A percentile compares a stretch with the other conserved stretches of the same genome.
Evolutionary conservation across 2,797 vertebrate genomes (phyloP).

Genomic region (Diplodus puntazzo): DNA sequence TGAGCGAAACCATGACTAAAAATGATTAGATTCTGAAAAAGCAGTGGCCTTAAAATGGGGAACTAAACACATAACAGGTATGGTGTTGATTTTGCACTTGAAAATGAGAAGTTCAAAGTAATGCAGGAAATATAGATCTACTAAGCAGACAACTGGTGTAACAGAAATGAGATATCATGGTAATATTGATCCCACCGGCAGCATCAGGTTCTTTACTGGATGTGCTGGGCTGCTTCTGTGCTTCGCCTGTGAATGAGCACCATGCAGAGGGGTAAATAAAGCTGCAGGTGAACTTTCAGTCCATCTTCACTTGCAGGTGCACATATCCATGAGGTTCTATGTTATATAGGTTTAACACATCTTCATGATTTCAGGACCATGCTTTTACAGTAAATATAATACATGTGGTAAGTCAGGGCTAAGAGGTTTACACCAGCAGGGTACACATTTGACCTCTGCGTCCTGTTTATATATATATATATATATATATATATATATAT

Average conservation of each 20-base stretch:
- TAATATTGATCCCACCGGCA: neutral
- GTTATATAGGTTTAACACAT: too few relatives aligned
- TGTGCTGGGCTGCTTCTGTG: conserved; percentile 5
- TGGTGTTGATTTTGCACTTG: neutral
- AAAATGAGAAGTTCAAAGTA: neutral
- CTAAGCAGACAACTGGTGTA: neutral
- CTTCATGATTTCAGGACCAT: neutral
- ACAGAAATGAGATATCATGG: neutral
- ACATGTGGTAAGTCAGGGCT: neutral
- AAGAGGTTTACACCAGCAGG: conserved; percentile 1
- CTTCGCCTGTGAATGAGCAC: neutral
- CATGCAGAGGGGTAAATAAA: neutral
- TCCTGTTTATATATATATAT: neutral
- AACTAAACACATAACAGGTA: neutral
- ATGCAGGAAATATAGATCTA: neutral
- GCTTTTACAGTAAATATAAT: neutral
- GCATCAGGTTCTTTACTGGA: neutral
- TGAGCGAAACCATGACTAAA: neutral
- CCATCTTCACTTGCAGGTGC: too few relatives aligned
- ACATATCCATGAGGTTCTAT: too few relatives aligned
- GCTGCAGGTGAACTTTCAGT: too few relatives aligned
- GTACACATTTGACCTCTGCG: conserved; percentile 11
- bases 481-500: neutral
- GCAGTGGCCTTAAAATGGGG: neutral
- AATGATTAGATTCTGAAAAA: neutral